Evolutionary conservation across 1,140 invertebrate genomes (phyloP).

Genomic region (Leptonema lineaticorne): DNA sequence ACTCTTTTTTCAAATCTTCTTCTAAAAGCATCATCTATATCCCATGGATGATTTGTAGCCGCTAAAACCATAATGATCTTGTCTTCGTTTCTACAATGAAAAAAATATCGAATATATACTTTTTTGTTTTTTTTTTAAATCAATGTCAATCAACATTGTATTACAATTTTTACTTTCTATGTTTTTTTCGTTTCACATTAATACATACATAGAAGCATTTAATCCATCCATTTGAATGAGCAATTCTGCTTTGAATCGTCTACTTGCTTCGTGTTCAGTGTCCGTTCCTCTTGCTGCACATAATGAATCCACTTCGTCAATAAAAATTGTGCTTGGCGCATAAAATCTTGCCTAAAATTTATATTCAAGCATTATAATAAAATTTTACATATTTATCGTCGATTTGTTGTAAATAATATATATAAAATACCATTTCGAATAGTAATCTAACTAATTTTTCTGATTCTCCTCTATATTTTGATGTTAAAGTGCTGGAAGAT

Average conservation of each 20-base stretch:
- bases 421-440: constrained; percentile 87
- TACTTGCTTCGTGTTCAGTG: constrained; percentile 97
- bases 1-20: constrained; percentile 97
- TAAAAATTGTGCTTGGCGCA: constrained; percentile 99
- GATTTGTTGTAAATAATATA: not conserved
- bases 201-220: constrained; percentile 53
- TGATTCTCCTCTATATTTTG: constrained; percentile 97
- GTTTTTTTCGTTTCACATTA: not conserved
- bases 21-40: constrained; percentile 96
- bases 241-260: constrained; percentile 97
- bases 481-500: constrained; percentile 94
- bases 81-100: constrained; percentile 58
- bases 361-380: constrained; percentile 23
- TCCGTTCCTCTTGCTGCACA: constrained; percentile 94
- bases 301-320: constrained; percentile 98
- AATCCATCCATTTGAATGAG: constrained; percentile 98
- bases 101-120: no score
- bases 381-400: not conserved
- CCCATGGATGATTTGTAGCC: constrained; percentile 99
- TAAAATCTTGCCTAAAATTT: constrained; percentile 87
- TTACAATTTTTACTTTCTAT: not conserved
- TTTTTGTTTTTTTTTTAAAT: not conserved
- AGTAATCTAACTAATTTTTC: constrained; percentile 96
- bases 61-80: constrained; percentile 95
- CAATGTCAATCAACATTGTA: not conserved